Conservation (phyloP, 2,113 vertebrate species). For the Tinamus guttatus region DNA sequence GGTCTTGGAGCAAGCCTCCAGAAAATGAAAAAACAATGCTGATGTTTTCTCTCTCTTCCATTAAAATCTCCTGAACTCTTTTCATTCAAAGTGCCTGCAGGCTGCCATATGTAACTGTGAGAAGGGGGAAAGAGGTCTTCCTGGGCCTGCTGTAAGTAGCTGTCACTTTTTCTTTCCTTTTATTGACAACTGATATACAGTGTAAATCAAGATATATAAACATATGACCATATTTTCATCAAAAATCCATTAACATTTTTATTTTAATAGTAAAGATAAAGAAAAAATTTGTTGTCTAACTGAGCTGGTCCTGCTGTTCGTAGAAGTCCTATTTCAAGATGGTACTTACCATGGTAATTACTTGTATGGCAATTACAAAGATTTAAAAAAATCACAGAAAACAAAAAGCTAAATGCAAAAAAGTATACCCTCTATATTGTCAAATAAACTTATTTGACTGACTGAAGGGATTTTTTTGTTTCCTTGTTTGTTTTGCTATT, state of each 20-base stretch:
- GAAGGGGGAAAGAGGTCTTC: slow-evolving; percentile 87
- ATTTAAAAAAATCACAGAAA: slow-evolving; percentile 44
- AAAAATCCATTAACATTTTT: not conserved
- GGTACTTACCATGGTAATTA: too few relatives aligned
- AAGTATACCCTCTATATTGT: not conserved
- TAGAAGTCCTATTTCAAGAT: slow-evolving; percentile 44
- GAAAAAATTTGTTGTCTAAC: not conserved
- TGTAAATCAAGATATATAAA: not conserved
- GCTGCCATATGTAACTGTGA: slow-evolving; percentile 85
- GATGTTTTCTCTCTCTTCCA: not conserved
- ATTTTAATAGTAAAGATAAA: not conserved
- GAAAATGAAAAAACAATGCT: not conserved
- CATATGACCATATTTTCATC: not conserved
- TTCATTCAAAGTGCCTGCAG: slow-evolving; percentile 83
- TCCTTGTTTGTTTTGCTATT: not conserved
- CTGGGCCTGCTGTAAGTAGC: slow-evolving; percentile 86
- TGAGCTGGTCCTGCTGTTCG: slow-evolving; percentile 31
- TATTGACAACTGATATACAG: not conserved
- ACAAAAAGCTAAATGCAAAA: not conserved
- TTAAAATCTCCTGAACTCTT: slow-evolving; percentile 22
- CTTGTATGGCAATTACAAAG: slow-evolving; percentile 58
- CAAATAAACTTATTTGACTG: not conserved
- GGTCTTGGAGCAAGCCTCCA: not conserved
- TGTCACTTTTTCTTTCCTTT: not conserved
- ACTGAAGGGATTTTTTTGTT: not conserved